Conservation (phyloP, 2,797 vertebrate species). For the Meriones psammophilus region DNA sequence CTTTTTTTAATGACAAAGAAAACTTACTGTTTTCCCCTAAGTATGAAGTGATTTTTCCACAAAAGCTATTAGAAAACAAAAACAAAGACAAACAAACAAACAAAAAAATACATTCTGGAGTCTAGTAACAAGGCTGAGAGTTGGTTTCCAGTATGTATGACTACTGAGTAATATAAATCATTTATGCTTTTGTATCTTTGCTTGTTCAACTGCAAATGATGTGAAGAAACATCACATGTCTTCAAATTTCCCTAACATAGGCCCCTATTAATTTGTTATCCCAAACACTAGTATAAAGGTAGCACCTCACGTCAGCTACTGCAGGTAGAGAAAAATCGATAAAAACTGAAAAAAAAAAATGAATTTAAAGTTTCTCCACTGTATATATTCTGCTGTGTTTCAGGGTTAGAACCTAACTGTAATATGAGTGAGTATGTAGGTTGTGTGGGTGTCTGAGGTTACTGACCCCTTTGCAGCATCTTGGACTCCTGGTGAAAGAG, state of each 20-base stretch:
- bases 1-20: background rate
- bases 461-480: background rate
- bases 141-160: slow-evolving; percentile 64
- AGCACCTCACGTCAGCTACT: background rate
- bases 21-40: background rate
- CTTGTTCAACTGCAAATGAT: slow-evolving; percentile 70
- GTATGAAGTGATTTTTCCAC: background rate
- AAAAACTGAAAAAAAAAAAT: background rate
- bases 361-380: background rate
- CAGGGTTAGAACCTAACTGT: background rate
- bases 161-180: slow-evolving; percentile 75
- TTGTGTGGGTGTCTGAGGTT: too few relatives aligned
- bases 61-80: background rate
- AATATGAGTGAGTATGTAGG: background rate
- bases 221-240: slow-evolving; percentile 78
- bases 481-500: background rate
- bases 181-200: slow-evolving; percentile 76
- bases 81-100: too few relatives aligned
- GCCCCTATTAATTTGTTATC: slow-evolving; percentile 69
- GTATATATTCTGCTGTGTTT: background rate
- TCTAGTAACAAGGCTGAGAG: slow-evolving; percentile 56
- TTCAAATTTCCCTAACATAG: slow-evolving; percentile 38
- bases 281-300: slow-evolving; percentile 35
- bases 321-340: background rate
- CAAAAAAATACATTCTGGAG: background rate